Percentiles rank a stretch among this genome's conserved stretches.
These are phyloP conservation scores for Notospermus geniculatus DNA, from an alignment of 1,140 invertebrate genomes.

Conservation along the genomic window DNA sequence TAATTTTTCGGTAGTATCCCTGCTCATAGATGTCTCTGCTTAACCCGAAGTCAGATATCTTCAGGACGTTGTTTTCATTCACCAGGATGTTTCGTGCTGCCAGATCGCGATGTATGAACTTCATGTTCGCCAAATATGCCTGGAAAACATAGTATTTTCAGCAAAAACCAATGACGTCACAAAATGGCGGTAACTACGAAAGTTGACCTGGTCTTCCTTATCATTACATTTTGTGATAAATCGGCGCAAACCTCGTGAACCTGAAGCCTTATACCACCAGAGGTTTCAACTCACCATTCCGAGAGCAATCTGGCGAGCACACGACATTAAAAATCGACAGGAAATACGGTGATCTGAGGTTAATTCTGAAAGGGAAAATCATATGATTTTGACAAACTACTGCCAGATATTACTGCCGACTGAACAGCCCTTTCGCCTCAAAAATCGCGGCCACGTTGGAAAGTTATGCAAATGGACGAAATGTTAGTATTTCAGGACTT, in stretches of 20 bases:
- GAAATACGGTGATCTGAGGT: not conserved
- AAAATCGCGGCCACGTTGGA: conserved; percentile 3
- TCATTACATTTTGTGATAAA: not conserved
- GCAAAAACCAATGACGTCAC: not conserved
- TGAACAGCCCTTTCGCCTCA: too few species aligned
- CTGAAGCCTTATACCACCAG: not conserved
- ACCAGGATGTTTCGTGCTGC: conserved; percentile 91
- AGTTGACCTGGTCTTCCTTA: not conserved
- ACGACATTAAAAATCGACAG: conserved; percentile 33
- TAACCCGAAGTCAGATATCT: conserved; percentile 61
- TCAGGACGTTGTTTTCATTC: conserved; percentile 70
- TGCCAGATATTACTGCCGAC: too few species aligned
- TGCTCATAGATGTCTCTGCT: conserved; percentile 57
- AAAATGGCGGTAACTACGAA: not conserved
- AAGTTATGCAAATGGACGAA: not conserved
- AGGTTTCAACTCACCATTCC: conserved; percentile 42
- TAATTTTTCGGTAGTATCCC: conserved; percentile 49
- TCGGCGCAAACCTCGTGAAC: not conserved
- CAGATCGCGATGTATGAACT: conserved; percentile 68
- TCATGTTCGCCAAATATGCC: conserved; percentile 46
- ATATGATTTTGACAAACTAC: not conserved
- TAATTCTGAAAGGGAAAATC: not conserved
- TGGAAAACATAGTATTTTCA: conserved; percentile 26
- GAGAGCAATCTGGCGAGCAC: conserved; percentile 46
- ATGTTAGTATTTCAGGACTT: not conserved